phyloP scores from a whole-genome alignment of 2,888 invertebrate species.

The Masnerella sp. region DNA sequence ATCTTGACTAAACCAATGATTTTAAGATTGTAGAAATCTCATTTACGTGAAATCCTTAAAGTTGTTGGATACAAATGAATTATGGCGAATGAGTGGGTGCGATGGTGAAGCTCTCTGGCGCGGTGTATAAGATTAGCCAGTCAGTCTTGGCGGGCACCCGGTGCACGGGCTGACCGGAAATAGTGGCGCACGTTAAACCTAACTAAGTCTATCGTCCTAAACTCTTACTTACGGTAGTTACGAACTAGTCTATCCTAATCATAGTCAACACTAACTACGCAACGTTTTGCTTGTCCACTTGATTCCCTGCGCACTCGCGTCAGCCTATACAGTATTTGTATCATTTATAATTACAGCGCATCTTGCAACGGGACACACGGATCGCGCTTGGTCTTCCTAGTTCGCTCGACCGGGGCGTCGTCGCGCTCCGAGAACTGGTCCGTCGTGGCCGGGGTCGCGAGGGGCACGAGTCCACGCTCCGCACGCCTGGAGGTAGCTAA shows the following conservation, averaged over 20 bases:
- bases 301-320: conserved; percentile 17
- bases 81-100: background rate
- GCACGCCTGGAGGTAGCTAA: conserved; percentile 50
- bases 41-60: too few species aligned
- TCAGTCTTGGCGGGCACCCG: conserved; percentile 75
- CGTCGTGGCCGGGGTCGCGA: background rate
- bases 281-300: conserved; percentile 59
- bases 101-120: too few species aligned
- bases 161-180: conserved; percentile 72
- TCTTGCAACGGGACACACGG: conserved; percentile 52
- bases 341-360: conserved; percentile 62
- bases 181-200: conserved; percentile 71
- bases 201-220: conserved; percentile 70
- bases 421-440: conserved; percentile 35
- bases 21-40: too few species aligned
- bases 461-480: conserved; percentile 49
- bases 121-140: conserved; percentile 75
- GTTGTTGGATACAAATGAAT: conserved; percentile 65
- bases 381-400: too few species aligned
- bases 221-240: conserved; percentile 62
- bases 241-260: conserved; percentile 69
- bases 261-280: conserved; percentile 74
- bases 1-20: too few species aligned
- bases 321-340: conserved; percentile 63
- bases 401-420: conserved; percentile 12